phyloP scores from a whole-genome alignment of 2,888 invertebrate species.

The Argynnis bischoffii region DNA sequence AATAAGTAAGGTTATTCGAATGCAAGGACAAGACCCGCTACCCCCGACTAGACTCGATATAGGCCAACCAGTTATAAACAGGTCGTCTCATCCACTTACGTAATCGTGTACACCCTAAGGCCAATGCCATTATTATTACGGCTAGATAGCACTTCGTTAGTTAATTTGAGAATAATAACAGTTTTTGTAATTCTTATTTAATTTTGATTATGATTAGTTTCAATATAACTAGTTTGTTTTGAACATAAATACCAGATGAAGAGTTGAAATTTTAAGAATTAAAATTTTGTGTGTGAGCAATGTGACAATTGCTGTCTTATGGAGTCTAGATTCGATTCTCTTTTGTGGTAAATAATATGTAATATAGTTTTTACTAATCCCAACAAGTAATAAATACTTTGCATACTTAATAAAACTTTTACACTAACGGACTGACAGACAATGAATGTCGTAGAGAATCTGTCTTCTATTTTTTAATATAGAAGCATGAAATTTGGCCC shows the following conservation, averaged over 20 bases:
- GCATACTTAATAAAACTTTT: too few relatives aligned
- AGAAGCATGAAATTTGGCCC: too few relatives aligned
- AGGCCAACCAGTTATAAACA: conserved; percentile 56
- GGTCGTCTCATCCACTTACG: conserved; percentile 40
- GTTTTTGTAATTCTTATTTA: conserved; percentile 11
- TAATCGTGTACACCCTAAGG: conserved; percentile 23
- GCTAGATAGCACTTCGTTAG: background rate
- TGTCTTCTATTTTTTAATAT: too few relatives aligned
- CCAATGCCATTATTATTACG: conserved; percentile 8
- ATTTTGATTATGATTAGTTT: conserved; percentile 2
- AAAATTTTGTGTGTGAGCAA: too few relatives aligned
- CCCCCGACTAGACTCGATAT: conserved; percentile 50
- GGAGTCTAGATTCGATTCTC: background rate
- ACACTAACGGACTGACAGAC: too few relatives aligned
- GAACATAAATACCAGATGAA: conserved; percentile 4
- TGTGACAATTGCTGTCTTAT: too few relatives aligned
- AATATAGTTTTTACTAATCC: too few relatives aligned
- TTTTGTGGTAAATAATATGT: background rate
- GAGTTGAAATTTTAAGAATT: background rate
- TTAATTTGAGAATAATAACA: conserved; percentile 12
- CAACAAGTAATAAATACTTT: too few relatives aligned
- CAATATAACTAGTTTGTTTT: background rate
- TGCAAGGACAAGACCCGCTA: conserved; percentile 18
- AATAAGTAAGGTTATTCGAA: conserved; percentile 3
- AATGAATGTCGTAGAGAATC: too few relatives aligned